A percentile compares a stretch with the other conserved stretches of the same genome.
Evolutionary conservation across 2,797 vertebrate genomes (phyloP).

Genomic region (Heterohyrax brucei): DNA sequence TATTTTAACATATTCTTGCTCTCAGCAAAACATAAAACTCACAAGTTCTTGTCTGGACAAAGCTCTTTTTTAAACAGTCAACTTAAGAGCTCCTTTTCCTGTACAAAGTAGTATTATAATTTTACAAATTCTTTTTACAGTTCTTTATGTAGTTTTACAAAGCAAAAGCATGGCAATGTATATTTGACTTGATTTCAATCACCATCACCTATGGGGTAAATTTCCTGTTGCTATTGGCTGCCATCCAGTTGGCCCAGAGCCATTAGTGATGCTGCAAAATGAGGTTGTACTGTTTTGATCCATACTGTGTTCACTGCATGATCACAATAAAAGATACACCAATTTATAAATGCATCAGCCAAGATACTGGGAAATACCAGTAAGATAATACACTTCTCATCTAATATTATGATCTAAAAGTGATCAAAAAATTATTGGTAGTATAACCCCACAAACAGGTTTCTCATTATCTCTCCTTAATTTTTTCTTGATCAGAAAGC

Average conservation of each 20-base stretch:
- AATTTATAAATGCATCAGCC: neutral
- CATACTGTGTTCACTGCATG: no score
- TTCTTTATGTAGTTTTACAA: no score
- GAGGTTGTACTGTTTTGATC: no score
- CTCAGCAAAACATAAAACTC: constrained; percentile 49
- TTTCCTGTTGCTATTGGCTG: no score
- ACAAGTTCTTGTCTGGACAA: constrained; percentile 39
- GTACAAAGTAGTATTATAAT: constrained; percentile 46
- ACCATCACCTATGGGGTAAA: neutral
- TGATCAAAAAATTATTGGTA: neutral
- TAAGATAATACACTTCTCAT: neutral
- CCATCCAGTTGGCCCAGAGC: no score
- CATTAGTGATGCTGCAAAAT: no score
- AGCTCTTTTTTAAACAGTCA: constrained; percentile 22
- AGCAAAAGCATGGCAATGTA: neutral
- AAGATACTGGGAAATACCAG: neutral
- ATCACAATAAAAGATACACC: neutral
- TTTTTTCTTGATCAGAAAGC: neutral
- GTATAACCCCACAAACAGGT: neutral
- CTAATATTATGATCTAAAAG: neutral
- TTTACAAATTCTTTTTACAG: no score
- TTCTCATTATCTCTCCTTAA: neutral
- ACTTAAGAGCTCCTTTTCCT: neutral
- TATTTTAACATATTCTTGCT: constrained; percentile 54
- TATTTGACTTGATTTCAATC: constrained; percentile 35